phyloP scores from a whole-genome alignment of 23 tunicate species.

The Halocynthia roretzi region DNA sequence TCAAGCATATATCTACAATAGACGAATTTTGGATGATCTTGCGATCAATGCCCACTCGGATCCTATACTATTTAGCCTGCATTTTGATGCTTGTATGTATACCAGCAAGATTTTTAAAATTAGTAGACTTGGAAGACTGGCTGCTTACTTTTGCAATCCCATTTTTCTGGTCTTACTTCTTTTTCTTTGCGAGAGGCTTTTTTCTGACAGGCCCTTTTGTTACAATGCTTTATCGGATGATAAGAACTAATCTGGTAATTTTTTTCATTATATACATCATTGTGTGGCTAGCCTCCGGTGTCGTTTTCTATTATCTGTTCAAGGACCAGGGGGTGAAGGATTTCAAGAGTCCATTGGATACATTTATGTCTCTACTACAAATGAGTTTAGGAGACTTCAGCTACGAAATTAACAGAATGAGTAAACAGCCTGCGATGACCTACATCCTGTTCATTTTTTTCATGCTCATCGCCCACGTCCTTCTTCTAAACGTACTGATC shows the following conservation, averaged over 20 bases:
- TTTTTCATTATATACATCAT: slow-evolving; percentile 68
- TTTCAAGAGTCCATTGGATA: slow-evolving; percentile 42
- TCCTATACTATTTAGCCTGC: slow-evolving; percentile 42
- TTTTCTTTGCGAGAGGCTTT: slow-evolving; percentile 61
- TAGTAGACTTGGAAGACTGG: slow-evolving; percentile 68
- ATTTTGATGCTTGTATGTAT: slow-evolving; percentile 45
- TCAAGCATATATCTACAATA: slow-evolving; percentile 31
- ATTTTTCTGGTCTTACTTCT: slow-evolving; percentile 69
- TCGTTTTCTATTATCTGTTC: slow-evolving; percentile 71
- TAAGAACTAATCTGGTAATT: slow-evolving; percentile 48
- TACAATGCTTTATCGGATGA: slow-evolving; percentile 63
- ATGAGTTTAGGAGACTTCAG: slow-evolving; percentile 85
- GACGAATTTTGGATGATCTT: slow-evolving; percentile 51
- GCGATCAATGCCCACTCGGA: slow-evolving; percentile 48
- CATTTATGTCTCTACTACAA: slow-evolving; percentile 75
- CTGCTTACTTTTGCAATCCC: slow-evolving; percentile 73
- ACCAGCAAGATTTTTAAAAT: slow-evolving; percentile 47
- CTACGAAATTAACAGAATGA: slow-evolving; percentile 20
- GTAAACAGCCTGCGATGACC: slow-evolving; percentile 44
- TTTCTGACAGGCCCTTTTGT: slow-evolving; percentile 77
- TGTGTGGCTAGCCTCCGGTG: slow-evolving; percentile 34
- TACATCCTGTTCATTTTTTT: slow-evolving; percentile 55
- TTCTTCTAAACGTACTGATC: slow-evolving; percentile 83
- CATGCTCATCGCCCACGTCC: slow-evolving; percentile 73
- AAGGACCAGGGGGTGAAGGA: slow-evolving; percentile 36